Base-by-base conservation (phyloP, 2,113 vertebrate genomes). In the Acrocephalus arundinaceus region DNA sequence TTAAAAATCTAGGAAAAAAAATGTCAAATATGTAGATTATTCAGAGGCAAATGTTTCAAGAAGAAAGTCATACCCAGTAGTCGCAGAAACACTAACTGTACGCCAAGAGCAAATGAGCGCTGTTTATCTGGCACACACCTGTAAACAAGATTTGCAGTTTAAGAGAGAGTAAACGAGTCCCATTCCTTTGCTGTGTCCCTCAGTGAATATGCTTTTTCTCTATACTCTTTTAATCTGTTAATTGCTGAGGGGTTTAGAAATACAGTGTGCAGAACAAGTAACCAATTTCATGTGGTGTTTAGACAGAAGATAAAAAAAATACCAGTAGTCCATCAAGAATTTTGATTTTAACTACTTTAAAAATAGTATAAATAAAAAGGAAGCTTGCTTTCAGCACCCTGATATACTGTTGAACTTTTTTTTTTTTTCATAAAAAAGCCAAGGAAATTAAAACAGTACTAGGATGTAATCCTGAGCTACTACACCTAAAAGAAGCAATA, bases 121-220 rank as follows among this genome's bases (percentile, higher is more conserved):
- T 98, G 97, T n/a, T 90, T 97, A 66, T 97, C 96, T 55, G 98
- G 97, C 30, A 98, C 98, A 96, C 97, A 98, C 65, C 98, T 98
- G 96, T 71, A 95, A 96, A 92, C 9, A 95, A 95, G n/a, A 94
- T 71, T 65, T 25, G 9, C 51, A 72, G 55, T 67, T 63, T 88
- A 76, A 67, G 63, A 54, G 31, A 72, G 10, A 13, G 33, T 27
- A 57, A 91, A 72, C 9, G 78, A 51, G 31, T 46, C 89, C 20
- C 4, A 18, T 39, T 63, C 48, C 13, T 28, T 18, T 59, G 43
- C 20, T 89, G 27, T 67, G 11, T 37, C 45, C 13, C 43, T 67
- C 30, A 72, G 7, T 52, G 4, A 84, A 43, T 30, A 77, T 15
- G 11, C 6, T 68, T 61, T 55, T 13, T 31, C 51, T 37, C 41